phyloP scores from a whole-genome alignment of 2,113 vertebrate species.

The Stictonetta naevosa region DNA sequence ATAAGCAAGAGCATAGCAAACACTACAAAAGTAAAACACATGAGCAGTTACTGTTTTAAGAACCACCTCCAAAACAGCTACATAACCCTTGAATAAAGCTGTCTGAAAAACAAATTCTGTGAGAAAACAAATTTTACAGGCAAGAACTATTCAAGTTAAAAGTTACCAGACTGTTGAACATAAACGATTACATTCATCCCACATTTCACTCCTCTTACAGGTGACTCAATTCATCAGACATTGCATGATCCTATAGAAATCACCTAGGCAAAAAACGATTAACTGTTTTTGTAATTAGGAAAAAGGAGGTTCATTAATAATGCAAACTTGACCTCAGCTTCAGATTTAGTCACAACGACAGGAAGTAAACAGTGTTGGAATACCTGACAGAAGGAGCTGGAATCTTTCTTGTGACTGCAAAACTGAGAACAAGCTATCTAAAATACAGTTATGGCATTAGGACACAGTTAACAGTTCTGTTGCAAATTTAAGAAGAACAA shows the following conservation, averaged over 20 bases:
- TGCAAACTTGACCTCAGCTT: background rate
- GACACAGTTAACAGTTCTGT: background rate
- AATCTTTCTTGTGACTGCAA: background rate
- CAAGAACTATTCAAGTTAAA: background rate
- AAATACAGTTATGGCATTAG: background rate
- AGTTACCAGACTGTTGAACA: conserved; percentile 7
- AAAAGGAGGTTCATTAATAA: background rate
- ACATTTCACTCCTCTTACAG: background rate
- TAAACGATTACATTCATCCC: background rate
- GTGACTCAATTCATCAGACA: conserved; percentile 3
- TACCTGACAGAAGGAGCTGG: background rate
- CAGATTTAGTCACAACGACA: background rate
- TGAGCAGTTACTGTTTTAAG: background rate
- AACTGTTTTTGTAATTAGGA: background rate
- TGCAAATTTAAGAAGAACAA: background rate
- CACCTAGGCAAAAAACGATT: background rate
- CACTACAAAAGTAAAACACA: background rate
- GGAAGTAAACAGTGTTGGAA: background rate
- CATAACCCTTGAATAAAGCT: background rate
- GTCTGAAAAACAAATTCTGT: conserved; percentile 16
- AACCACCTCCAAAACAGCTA: background rate
- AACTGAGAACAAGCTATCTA: background rate
- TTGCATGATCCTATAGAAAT: background rate
- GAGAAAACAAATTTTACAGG: conserved; percentile 10
- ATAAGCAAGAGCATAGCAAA: background rate